Conservation (phyloP, 2,888 invertebrate species). For the Pherbina coryleti region DNA sequence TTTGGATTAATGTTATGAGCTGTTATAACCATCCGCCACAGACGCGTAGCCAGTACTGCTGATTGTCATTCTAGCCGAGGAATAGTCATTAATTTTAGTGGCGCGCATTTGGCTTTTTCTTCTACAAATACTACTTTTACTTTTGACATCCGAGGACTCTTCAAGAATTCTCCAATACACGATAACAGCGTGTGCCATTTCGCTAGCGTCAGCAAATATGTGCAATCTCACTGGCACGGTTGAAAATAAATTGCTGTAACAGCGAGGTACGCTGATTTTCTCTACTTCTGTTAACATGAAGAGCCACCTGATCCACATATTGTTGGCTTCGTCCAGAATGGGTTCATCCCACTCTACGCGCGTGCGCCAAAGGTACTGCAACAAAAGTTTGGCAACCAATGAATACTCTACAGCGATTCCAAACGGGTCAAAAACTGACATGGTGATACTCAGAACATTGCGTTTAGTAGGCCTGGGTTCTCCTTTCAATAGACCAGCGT, state of each 20-base stretch:
- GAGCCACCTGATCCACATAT: not conserved
- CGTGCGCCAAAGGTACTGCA: not conserved
- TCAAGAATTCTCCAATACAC: too few species aligned
- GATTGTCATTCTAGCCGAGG: not conserved
- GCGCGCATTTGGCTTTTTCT: too few species aligned
- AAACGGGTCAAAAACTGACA: not conserved
- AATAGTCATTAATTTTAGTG: not conserved
- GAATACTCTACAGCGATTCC: not conserved
- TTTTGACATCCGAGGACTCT: too few species aligned
- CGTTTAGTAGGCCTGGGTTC: not conserved
- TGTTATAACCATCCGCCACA: too few species aligned
- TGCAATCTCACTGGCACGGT: not conserved
- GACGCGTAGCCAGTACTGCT: not conserved
- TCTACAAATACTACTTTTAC: too few species aligned
- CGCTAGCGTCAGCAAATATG: not conserved
- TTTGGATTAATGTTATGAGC: not conserved
- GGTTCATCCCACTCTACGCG: not conserved
- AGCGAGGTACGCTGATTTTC: not conserved
- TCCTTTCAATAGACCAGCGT: not conserved
- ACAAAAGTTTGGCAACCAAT: not conserved
- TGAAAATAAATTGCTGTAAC: not conserved
- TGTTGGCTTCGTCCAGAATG: not conserved
- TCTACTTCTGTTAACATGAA: not conserved
- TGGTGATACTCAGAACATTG: not conserved
- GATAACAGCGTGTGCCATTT: not conserved